Evolutionary conservation across 2,888 invertebrate species (phyloP).

Genomic region (Leptothorax acervorum): DNA sequence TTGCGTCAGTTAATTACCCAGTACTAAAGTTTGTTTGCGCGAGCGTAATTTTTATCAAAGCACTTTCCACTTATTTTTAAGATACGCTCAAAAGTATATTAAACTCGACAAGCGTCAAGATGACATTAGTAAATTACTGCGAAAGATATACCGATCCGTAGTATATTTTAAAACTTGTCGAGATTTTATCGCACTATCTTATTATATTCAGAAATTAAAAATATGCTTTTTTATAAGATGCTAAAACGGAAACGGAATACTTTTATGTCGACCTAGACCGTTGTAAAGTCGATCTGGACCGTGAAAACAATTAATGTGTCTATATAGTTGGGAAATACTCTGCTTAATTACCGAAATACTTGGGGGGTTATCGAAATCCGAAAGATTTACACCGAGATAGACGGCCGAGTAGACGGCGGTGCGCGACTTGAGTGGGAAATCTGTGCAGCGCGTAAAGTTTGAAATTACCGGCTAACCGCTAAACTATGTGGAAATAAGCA

Average conservation of each 20-base stretch:
- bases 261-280: background rate
- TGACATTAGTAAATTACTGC: constrained; percentile 7
- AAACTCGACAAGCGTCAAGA: background rate
- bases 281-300: background rate
- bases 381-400: background rate
- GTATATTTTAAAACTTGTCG: background rate
- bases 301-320: background rate
- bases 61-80: constrained; percentile 21
- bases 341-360: constrained; percentile 7
- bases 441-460: constrained; percentile 19
- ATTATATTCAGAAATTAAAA: background rate
- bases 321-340: background rate
- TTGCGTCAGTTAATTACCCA: background rate
- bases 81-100: constrained; percentile 4
- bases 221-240: background rate
- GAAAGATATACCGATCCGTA: background rate
- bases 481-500: constrained; percentile 62
- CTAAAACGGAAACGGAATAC: background rate
- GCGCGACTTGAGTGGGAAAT: constrained; percentile 5
- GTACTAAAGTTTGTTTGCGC: background rate
- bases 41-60: constrained; percentile 20
- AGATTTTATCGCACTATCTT: background rate
- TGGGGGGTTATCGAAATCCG: background rate
- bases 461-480: constrained; percentile 61
- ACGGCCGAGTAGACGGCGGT: background rate